Conservation (phyloP, 2,888 invertebrate species). For the Zaprionus lineosus region DNA sequence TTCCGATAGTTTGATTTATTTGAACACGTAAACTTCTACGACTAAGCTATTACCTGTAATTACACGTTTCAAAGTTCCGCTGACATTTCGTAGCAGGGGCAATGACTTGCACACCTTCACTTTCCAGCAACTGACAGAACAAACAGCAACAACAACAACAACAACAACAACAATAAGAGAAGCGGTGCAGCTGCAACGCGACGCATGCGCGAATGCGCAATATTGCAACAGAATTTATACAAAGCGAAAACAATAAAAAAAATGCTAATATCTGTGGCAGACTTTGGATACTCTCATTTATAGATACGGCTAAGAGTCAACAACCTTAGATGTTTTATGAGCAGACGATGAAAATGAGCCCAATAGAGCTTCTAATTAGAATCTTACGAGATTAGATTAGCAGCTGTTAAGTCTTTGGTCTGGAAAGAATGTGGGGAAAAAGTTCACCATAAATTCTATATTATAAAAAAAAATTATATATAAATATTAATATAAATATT, state of each 20-base stretch:
- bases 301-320: too few species aligned
- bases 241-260: constrained; percentile 8
- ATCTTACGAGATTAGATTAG: too few species aligned
- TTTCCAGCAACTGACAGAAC: constrained; percentile 62
- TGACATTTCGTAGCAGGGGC: constrained; percentile 43
- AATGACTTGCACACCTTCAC: constrained; percentile 55
- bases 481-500: too few species aligned
- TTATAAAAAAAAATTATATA: too few species aligned
- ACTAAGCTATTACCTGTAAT: constrained; percentile 9
- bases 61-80: constrained; percentile 14
- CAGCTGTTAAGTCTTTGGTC: too few species aligned
- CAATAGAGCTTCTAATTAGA: too few species aligned
- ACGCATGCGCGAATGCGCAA: constrained; percentile 47
- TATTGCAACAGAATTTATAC: constrained; percentile 32
- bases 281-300: too few species aligned
- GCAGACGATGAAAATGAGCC: too few species aligned
- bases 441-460: too few species aligned
- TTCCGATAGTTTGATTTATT: constrained; percentile 12
- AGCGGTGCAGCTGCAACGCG: constrained; percentile 40
- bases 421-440: too few species aligned
- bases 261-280: too few species aligned
- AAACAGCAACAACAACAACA: constrained; percentile 27
- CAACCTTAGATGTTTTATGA: too few species aligned
- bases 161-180: constrained; percentile 4
- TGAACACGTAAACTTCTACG: background rate